Base-by-base conservation (phyloP, 1,140 invertebrate genomes). In the Chironomus tepperi region DNA sequence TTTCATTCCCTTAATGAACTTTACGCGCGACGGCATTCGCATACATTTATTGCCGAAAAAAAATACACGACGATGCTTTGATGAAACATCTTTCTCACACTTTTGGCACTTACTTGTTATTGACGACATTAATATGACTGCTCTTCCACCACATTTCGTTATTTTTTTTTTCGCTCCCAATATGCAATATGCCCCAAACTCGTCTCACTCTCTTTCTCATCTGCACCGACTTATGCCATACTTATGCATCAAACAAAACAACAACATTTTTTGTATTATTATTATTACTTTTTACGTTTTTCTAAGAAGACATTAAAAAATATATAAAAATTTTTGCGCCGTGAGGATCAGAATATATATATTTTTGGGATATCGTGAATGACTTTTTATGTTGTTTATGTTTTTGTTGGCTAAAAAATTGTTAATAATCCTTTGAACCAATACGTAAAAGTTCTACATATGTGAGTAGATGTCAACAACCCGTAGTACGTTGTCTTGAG, bases 101-200 rank as follows among this genome's bases (percentile, higher is more conserved):
- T 57, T 57, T 57, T n/a, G 47, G 47, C 47, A 57, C 47, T 57
- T 57, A 12, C 12, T 57, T 57, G 47, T 57, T 57, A 57, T 57
- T 57, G 47, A 57, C 47, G 47, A 57, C 47, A 57, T 57, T n/a
- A 57, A 57, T 57, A 57, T 57, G 47, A 57, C 47, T 57, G n/a
- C 47, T 57, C 47, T 57, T 57, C n/a, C 47, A 57, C n/a, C n/a
- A 57, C 47, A n/a, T 47, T 47, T 57, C n/a, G n/a, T 57, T 57
- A 15, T n/a, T 57, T 9, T n/a, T 57, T 9, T 57, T 57, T 57
- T 12, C 47, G n/a, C 47, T 57, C n/a, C 47, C 47, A 57, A 57
- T 57, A 57, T 34, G 24, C 24, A 34, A 12, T 57, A 12, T n/a
- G n/a, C 47, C n/a, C n/a, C n/a, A n/a, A n/a, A 5, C 12, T n/a